Evolutionary conservation across 2,113 vertebrate species (phyloP).

Genomic region (Tachycineta bicolor): DNA sequence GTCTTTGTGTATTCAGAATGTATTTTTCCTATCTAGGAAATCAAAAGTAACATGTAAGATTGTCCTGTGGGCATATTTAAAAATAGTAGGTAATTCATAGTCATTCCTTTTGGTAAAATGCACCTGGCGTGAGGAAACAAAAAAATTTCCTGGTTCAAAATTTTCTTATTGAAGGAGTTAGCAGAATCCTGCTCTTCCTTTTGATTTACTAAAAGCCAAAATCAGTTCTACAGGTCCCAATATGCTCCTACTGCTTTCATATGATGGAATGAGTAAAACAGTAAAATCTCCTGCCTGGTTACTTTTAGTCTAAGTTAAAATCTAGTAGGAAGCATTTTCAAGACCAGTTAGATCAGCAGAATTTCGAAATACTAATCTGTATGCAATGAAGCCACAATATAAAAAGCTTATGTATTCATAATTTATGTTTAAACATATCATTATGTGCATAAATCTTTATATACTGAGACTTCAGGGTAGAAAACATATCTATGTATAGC

Average conservation of each 20-base stretch:
- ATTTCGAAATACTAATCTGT: background rate
- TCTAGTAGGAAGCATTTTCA: background rate
- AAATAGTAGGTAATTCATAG: background rate
- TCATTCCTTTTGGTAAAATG: background rate
- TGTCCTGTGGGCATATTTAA: background rate
- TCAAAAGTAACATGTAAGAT: background rate
- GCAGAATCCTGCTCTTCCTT: background rate
- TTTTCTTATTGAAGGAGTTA: background rate
- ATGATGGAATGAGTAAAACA: background rate
- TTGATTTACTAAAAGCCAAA: background rate
- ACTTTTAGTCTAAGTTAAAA: background rate
- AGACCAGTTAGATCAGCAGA: background rate
- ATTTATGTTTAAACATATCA: background rate
- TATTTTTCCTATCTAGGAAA: background rate
- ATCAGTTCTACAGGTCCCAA: background rate
- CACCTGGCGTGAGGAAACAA: background rate
- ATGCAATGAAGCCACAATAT: background rate
- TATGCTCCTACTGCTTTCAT: background rate
- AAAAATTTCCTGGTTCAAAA: background rate
- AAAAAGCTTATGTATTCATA: background rate
- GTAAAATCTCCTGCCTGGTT: background rate
- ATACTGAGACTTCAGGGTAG: background rate
- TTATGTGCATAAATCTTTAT: constrained; percentile 6
- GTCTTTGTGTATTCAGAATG: background rate
- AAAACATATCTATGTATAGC: background rate